A percentile compares a stretch with the other conserved stretches of the same genome.
Conservation (phyloP, 1,140 invertebrate genomes). For the Goniozus legneri region DNA sequence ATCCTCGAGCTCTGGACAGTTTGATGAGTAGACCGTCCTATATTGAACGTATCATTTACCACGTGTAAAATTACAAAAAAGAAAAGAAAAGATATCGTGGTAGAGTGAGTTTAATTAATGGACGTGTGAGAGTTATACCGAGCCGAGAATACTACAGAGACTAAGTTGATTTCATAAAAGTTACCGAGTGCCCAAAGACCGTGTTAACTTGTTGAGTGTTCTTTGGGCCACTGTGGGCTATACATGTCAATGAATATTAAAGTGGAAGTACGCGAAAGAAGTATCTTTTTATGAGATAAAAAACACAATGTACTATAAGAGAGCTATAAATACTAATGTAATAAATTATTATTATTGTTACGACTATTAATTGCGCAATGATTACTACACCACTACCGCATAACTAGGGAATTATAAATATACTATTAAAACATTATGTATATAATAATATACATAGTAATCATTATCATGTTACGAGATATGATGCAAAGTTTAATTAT, state of each 20-base stretch:
- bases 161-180: slow-evolving; percentile 19
- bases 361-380: slow-evolving; percentile 41
- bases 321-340: slow-evolving; percentile 47
- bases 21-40: slow-evolving; percentile 26
- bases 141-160: slow-evolving; percentile 2
- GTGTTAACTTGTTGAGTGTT: slow-evolving; percentile 53
- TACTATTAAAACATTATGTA: slow-evolving; percentile 20
- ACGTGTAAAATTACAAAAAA: background rate
- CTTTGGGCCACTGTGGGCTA: slow-evolving; percentile 41
- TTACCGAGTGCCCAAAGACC: slow-evolving; percentile 38
- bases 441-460: slow-evolving; percentile 21
- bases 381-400: slow-evolving; percentile 40
- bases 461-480: background rate
- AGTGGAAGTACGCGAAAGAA: slow-evolving; percentile 22
- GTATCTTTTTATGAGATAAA: slow-evolving; percentile 48
- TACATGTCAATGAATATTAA: slow-evolving; percentile 26
- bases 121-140: background rate
- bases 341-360: slow-evolving; percentile 51
- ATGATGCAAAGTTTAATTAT: slow-evolving; percentile 4
- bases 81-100: background rate
- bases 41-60: too few species aligned
- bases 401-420: slow-evolving; percentile 35
- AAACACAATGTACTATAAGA: slow-evolving; percentile 43
- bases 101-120: too few species aligned
- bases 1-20: too few species aligned